Base-by-base conservation (phyloP, 2,113 vertebrate species). In the Misgurnus mizolepis region DNA sequence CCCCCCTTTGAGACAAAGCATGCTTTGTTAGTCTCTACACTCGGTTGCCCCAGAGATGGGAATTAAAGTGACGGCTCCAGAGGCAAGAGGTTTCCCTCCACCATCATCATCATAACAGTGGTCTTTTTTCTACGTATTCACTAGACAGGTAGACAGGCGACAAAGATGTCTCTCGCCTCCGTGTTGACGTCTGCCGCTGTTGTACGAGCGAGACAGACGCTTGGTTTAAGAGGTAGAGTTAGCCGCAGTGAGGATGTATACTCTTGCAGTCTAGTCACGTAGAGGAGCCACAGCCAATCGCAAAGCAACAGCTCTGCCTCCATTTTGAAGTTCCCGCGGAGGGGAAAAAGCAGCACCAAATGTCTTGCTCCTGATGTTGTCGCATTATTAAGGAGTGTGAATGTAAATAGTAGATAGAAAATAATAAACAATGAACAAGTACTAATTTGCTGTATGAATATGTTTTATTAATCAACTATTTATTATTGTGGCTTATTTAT, bases 21-120 rank as follows among this genome's bases (percentile, higher is more conserved):
- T 3, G 69, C 84, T 84, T 85, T 87, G 86, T 86, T 82, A 77
- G 84, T 79, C 66, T 84, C 67, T 74, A 71, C 68, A 82, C 79
- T 70, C 17, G 68, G 69, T 82, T 65, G 72, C 82, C 81, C 45
- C 67, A 62, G 84, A 82, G 85, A 87, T 72, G 66, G 72, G 18
- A 80, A 85, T 85, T 79, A 77, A 85, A 86, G 80, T 81, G 84
- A 83, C 78, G 50, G 79, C 80, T 84, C 81, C 17, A 76, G 73
- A 81, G 65, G 75, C 83, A 45, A 72, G 75, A 83, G 81, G 53
- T 79, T 69, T 39, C 85, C 76, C 75, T 67, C 70, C 18, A 64
- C 64, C 76, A 58, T 56, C 43, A 58, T 79, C 71, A 58, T 79
- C 71, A 17, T 79, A 56, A 40, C 7, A n/a, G 66, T 65, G n/a